A percentile compares a stretch with the other conserved stretches of the same genome.
These are phyloP conservation scores for Atta cephalotes DNA, from an alignment of 1,140 invertebrate species.

Conservation along the genomic window DNA sequence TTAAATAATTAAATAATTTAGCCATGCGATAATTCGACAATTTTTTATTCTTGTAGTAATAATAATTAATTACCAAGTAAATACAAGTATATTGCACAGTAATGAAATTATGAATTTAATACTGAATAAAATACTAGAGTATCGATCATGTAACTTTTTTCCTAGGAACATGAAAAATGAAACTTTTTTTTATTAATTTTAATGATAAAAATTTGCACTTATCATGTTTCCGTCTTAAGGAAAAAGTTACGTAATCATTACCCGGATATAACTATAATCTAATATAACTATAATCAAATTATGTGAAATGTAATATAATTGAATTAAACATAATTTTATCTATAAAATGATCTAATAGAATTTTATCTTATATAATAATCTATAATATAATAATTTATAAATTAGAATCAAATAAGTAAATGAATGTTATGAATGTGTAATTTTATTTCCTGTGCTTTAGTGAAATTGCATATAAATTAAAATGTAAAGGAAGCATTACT, in stretches of 20 bases:
- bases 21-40: neutral
- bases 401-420: slow-evolving; percentile 5
- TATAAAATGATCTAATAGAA: neutral
- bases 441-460: neutral
- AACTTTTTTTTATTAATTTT: too few species aligned
- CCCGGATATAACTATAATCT: neutral
- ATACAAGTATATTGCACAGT: neutral
- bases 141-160: too few species aligned
- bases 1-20: neutral
- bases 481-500: slow-evolving; percentile 10
- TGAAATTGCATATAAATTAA: slow-evolving; percentile 20
- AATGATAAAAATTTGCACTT: too few species aligned
- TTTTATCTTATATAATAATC: neutral
- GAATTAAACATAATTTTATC: neutral
- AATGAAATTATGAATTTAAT: neutral
- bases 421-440: neutral
- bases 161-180: too few species aligned
- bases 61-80: neutral
- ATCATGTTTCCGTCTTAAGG: too few species aligned
- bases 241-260: too few species aligned
- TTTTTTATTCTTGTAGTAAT: neutral
- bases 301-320: neutral
- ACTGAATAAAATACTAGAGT: too few species aligned
- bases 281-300: neutral
- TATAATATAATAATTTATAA: too few species aligned